Conservation (phyloP, 2,888 invertebrate genomes). For the Ptychoptera contaminata region DNA sequence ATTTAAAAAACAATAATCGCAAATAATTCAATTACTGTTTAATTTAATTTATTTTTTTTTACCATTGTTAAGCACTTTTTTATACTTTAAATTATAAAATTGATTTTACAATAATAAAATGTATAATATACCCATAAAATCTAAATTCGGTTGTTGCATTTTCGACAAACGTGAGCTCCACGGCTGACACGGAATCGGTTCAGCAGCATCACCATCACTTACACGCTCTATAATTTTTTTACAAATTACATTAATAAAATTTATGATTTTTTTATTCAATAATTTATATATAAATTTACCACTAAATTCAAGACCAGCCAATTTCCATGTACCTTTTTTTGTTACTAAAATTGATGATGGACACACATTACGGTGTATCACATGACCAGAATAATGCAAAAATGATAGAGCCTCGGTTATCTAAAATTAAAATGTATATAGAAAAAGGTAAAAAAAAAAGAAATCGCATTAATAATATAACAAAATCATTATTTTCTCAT, state of each 20-base stretch:
- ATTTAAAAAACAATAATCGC: no score
- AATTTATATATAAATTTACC: slow-evolving; percentile 38
- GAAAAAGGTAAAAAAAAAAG: slow-evolving; percentile 5
- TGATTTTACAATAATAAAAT: background rate
- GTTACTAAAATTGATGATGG: slow-evolving; percentile 86
- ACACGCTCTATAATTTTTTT: slow-evolving; percentile 45
- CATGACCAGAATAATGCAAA: slow-evolving; percentile 74
- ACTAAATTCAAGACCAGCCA: slow-evolving; percentile 84
- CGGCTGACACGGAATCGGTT: slow-evolving; percentile 60
- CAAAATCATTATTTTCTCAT: no score
- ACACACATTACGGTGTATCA: slow-evolving; percentile 88
- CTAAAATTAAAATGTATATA: slow-evolving; percentile 47
- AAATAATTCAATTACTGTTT: no score
- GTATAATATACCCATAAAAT: slow-evolving; percentile 60
- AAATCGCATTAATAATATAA: slow-evolving; percentile 2
- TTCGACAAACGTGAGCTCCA: slow-evolving; percentile 87
- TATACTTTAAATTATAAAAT: no score
- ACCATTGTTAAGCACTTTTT: no score
- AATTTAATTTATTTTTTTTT: no score
- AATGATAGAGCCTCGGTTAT: slow-evolving; percentile 87
- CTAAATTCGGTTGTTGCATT: slow-evolving; percentile 87
- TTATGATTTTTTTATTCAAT: background rate
- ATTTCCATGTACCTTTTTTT: slow-evolving; percentile 89
- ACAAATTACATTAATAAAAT: slow-evolving; percentile 5
- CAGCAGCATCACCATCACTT: slow-evolving; percentile 50